A percentile compares a stretch with the other conserved stretches of the same genome.
Conservation (phyloP, 2,888 invertebrate genomes). For the Drosophila sordidapex region DNA sequence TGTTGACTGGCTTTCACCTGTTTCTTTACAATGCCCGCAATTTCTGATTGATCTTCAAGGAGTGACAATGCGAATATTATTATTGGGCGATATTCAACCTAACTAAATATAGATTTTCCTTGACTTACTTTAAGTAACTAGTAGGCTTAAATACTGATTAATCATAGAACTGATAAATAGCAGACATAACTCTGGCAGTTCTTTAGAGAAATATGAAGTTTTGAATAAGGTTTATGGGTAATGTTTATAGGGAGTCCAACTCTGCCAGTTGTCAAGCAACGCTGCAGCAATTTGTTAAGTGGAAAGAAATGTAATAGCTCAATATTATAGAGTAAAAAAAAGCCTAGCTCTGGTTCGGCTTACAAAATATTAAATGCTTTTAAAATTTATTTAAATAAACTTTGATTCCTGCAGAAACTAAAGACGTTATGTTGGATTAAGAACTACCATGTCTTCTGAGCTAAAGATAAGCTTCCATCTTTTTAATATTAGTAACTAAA, state of each 20-base stretch:
- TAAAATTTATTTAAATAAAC: not conserved
- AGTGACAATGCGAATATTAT: constrained; percentile 36
- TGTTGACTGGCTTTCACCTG: constrained; percentile 42
- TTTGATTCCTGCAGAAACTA: not conserved
- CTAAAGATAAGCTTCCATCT: not conserved
- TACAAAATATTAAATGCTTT: not conserved
- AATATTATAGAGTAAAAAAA: not conserved
- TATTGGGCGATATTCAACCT: not conserved
- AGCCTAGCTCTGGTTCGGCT: fast-evolving
- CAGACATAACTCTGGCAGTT: not conserved
- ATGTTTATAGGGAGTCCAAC: too few relatives aligned
- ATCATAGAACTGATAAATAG: not conserved
- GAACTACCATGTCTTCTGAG: not conserved
- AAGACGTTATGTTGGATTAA: not conserved
- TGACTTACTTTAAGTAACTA: not conserved
- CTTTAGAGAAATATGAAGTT: not conserved
- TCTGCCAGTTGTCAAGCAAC: not conserved
- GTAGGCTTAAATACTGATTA: not conserved
- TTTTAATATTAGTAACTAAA: not conserved
- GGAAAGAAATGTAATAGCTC: not conserved
- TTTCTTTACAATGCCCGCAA: constrained; percentile 26
- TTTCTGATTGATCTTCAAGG: constrained; percentile 10
- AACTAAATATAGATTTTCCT: constrained; percentile 1
- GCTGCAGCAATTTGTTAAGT: not conserved
- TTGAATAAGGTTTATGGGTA: not conserved